Conservation (phyloP, 2,113 vertebrate species). For the Mystacornis crossleyi region DNA sequence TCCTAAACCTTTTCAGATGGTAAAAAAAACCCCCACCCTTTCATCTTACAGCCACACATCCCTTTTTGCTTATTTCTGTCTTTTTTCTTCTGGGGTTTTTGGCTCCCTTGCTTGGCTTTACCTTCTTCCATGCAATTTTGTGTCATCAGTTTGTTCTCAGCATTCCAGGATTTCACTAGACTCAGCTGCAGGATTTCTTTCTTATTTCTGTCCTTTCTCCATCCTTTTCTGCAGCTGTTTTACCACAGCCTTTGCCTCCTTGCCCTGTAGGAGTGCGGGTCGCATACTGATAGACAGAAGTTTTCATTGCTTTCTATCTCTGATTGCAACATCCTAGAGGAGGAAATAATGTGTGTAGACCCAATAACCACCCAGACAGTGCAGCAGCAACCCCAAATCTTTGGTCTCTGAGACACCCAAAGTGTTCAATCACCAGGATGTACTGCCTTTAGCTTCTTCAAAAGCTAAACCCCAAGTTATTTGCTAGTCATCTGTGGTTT, state of each 20-base stretch:
- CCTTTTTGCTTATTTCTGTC: neutral
- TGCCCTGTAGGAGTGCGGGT: accelerated
- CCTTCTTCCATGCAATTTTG: neutral
- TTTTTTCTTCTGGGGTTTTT: neutral
- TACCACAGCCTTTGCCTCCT: neutral
- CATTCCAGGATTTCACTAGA: neutral
- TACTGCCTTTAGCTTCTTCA: neutral
- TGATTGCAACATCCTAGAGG: neutral
- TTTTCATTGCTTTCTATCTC: neutral
- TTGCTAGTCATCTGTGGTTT: neutral
- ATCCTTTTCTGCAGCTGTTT: neutral
- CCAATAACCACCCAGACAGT: neutral
- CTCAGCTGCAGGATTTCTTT: neutral
- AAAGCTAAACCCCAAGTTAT: neutral
- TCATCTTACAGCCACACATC: neutral
- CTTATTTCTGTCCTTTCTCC: neutral
- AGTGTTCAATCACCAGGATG: neutral
- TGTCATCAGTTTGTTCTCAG: neutral
- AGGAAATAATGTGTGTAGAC: neutral
- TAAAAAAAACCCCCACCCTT: neutral
- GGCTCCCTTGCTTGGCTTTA: neutral
- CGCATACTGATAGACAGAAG: neutral
- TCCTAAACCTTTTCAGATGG: neutral
- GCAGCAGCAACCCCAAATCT: neutral
- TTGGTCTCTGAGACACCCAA: neutral